These are phyloP conservation scores for Fundulus diaphanus DNA, from an alignment of 2,797 vertebrate genomes.

Conservation along the genomic window DNA sequence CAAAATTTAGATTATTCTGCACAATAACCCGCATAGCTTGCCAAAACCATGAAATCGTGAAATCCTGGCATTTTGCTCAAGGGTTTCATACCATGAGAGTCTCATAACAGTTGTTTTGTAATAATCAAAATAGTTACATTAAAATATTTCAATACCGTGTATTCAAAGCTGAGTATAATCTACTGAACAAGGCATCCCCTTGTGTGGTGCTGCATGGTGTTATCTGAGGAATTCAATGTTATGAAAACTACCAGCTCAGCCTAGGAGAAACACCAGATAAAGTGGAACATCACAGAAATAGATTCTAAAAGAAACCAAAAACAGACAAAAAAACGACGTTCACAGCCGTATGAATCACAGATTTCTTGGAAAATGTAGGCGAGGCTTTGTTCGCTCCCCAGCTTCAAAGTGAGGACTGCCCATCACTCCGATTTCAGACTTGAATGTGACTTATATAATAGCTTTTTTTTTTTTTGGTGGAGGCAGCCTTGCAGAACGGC, in stretches of 20 bases:
- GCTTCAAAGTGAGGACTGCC: conserved; percentile 53
- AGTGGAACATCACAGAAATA: conserved; percentile 9
- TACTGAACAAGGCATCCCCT: conserved; percentile 20
- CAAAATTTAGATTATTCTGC: not conserved
- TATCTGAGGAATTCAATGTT: conserved; percentile 24
- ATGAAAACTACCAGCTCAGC: conserved; percentile 20
- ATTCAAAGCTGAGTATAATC: not conserved
- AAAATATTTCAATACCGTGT: not conserved
- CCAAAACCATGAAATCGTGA: too few relatives aligned
- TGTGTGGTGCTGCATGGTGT: not conserved
- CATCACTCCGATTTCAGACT: conserved; percentile 64
- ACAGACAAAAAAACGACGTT: conserved; percentile 33
- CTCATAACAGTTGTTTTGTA: not conserved
- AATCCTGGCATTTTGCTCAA: too few relatives aligned
- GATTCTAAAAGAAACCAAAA: conserved; percentile 35
- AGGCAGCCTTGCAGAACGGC: conserved; percentile 62
- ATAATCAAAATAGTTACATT: not conserved
- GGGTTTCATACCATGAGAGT: too few relatives aligned
- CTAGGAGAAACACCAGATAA: conserved; percentile 16
- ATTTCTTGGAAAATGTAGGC: conserved; percentile 68
- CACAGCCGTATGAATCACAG: conserved; percentile 70
- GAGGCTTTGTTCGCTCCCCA: conserved; percentile 45
- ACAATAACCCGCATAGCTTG: not conserved
- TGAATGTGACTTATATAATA: conserved; percentile 70
- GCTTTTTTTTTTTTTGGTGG: conserved; percentile 43